Base-by-base conservation (phyloP, 1,140 invertebrate species). In the Mycetomoellerius zeteki region DNA sequence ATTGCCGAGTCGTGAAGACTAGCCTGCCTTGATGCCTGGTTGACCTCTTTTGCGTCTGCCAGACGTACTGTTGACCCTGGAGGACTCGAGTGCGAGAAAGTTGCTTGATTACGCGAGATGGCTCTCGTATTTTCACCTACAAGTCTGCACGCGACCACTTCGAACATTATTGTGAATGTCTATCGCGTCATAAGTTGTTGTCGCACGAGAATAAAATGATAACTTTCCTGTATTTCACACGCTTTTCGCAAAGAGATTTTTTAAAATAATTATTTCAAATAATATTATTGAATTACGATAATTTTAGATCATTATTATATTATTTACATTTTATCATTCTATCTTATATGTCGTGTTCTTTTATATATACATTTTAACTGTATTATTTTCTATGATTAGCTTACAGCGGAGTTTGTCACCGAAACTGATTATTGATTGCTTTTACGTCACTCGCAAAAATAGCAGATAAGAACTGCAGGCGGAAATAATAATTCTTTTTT, bases 71-170 rank as follows among this genome's bases (percentile, higher is more conserved):
- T 58, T 84, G 80, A 84, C 54, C 69, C 80, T 73, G 80, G 37
- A 47, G 19, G 14, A 73, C 24, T 84, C 69, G 37, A 56, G 50
- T 81, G 50, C 64, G 78, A 71, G 80, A 84, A 84, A 84, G 80
- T 73, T 67, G 14, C 62, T 21, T 60, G 80, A 73, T 84, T 84
- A 82, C 21, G 65, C 78, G 80, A 81, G 64, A 73, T 72, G 37
- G 54, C 43, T 47, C 54, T 47, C 12, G 27, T 8, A 30, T 37
- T 60, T 73, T 43, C 69, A 19, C 30, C 64, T 21, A 27, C 27
- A 16, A 33, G 47, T 3, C 8, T 75, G 72, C 65, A 69, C 65
- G 60, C 76, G 30, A 81, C 14, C 52, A 14, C 33, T 47, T 43
- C 33, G 52, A 58, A 30, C 24, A 12, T 62, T 73, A 50, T 47